Conservation (phyloP, 2,113 vertebrate species). For the Hirundichthys speculiger region DNA sequence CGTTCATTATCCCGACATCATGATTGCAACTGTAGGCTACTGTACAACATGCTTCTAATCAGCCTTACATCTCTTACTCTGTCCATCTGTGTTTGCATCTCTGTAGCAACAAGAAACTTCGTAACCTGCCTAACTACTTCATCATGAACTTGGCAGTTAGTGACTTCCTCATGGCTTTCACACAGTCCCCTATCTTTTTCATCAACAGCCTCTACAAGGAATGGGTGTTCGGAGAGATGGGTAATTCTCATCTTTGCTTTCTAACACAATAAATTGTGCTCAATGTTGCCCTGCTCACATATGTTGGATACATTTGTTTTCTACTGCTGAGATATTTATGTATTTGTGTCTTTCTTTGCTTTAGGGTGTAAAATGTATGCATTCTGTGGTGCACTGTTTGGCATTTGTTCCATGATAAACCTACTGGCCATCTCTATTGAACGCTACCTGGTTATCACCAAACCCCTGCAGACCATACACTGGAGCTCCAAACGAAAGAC, state of each 20-base stretch:
- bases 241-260: slow-evolving; percentile 62
- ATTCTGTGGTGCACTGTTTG: slow-evolving; percentile 94
- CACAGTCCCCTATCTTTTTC: slow-evolving; percentile 92
- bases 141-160: slow-evolving; percentile 91
- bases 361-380: slow-evolving; percentile 93
- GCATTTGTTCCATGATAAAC: slow-evolving; percentile 95
- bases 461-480: slow-evolving; percentile 85
- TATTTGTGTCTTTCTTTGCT: slow-evolving; percentile 3
- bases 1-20: too few species aligned
- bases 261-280: not conserved
- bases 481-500: slow-evolving; percentile 86
- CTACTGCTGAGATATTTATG: not conserved
- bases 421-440: slow-evolving; percentile 91
- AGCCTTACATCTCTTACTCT: not conserved
- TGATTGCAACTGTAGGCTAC: not conserved
- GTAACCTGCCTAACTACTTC: slow-evolving; percentile 88
- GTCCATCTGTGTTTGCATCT: slow-evolving; percentile 1
- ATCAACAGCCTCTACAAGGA: slow-evolving; percentile 88
- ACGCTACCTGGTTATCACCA: slow-evolving; percentile 93
- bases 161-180: slow-evolving; percentile 94
- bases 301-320: not conserved
- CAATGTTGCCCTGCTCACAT: not conserved
- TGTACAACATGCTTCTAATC: not conserved
- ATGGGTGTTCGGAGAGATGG: slow-evolving; percentile 93
- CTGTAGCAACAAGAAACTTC: slow-evolving; percentile 88